A percentile compares a stretch with the other conserved stretches of the same genome.
Evolutionary conservation across 2,113 vertebrate species (phyloP).

Genomic region (Oophaga pumilio): DNA sequence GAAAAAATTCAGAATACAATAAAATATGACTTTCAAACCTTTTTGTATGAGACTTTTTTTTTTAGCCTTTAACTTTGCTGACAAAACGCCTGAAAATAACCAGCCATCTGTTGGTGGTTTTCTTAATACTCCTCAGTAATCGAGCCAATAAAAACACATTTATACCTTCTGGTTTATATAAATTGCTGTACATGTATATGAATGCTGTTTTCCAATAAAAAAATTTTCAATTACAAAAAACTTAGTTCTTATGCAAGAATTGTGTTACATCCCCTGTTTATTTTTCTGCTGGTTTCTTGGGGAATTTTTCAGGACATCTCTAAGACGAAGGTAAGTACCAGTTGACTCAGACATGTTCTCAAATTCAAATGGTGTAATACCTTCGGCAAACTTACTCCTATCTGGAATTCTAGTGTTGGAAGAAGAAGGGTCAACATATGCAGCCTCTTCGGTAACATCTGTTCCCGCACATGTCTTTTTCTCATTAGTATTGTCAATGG

Average conservation of each 20-base stretch:
- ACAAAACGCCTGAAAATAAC: neutral
- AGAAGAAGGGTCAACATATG: slow-evolving; percentile 29
- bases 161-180: neutral
- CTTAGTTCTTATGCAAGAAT: too few relatives aligned
- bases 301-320: slow-evolving; percentile 87
- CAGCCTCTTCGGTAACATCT: slow-evolving; percentile 1
- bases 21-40: neutral
- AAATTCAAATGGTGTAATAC: slow-evolving; percentile 93
- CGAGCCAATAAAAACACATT: neutral
- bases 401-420: slow-evolving; percentile 79
- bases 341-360: slow-evolving; percentile 93
- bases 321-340: slow-evolving; percentile 88
- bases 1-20: neutral
- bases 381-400: slow-evolving; percentile 89
- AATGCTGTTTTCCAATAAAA: neutral
- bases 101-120: neutral
- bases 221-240: slow-evolving; percentile 15
- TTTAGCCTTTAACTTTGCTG: neutral
- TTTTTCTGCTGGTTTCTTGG: slow-evolving; percentile 87
- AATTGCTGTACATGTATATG: slow-evolving; percentile 18
- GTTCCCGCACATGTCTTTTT: slow-evolving; percentile 36
- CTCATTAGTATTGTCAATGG: slow-evolving; percentile 15
- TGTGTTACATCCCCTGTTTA: slow-evolving; percentile 67
- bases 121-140: slow-evolving; percentile 11
- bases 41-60: neutral